Evolutionary conservation across 2,888 invertebrate genomes (phyloP).

Genomic region (Petrolisthes manimaculis): DNA sequence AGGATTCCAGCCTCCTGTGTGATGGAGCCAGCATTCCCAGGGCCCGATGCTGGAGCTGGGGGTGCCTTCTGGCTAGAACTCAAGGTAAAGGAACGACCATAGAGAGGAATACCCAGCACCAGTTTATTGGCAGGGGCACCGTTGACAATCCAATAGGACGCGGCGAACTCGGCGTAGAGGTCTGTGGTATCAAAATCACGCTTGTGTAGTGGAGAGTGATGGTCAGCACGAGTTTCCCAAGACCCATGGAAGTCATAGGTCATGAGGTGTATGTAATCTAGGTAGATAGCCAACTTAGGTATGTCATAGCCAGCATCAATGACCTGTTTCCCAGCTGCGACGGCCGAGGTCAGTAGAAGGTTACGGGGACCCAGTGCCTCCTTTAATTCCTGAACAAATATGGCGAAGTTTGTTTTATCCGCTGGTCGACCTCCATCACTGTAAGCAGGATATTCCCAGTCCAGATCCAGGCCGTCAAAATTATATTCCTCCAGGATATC

Average conservation of each 20-base stretch:
- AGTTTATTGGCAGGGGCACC: conserved; percentile 85
- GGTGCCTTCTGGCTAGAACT: conserved; percentile 70
- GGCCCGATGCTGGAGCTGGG: not conserved
- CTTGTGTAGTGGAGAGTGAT: too few species aligned
- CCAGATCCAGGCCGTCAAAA: not conserved
- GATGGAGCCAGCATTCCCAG: too few species aligned
- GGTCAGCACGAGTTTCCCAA: conserved; percentile 67
- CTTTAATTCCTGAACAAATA: conserved; percentile 63
- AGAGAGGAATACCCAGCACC: conserved; percentile 72
- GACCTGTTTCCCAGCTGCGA: conserved; percentile 59
- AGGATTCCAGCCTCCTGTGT: too few species aligned
- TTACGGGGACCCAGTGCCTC: conserved; percentile 61
- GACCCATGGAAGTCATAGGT: conserved; percentile 76
- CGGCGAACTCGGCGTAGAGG: not conserved
- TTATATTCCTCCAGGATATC: conserved; percentile 16
- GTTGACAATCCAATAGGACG: conserved; percentile 76
- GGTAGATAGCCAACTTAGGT: conserved; percentile 73
- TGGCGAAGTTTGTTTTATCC: conserved; percentile 69
- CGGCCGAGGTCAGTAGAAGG: conserved; percentile 66
- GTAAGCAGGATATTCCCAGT: conserved; percentile 35
- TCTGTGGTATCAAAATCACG: conserved; percentile 70
- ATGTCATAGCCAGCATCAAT: conserved; percentile 79
- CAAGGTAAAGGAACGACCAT: conserved; percentile 87
- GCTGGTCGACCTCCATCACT: conserved; percentile 71
- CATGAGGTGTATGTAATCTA: conserved; percentile 79